phyloP scores from a whole-genome alignment of 2,797 vertebrate genomes.

The Nannoperca australis region DNA sequence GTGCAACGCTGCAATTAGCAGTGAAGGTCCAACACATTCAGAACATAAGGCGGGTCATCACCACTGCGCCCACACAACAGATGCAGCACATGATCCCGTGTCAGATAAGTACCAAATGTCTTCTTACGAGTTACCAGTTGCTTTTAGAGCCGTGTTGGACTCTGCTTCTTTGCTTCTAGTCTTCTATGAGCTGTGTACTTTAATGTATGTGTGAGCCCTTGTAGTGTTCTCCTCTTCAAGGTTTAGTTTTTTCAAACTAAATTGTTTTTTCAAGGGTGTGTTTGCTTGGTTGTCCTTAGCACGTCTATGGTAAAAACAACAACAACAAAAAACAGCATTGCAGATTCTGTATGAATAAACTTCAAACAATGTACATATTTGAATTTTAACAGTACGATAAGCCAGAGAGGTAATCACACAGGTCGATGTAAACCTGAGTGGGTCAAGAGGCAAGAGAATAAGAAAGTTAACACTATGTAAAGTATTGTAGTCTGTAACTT shows the following conservation, averaged over 20 bases:
- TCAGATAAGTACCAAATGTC: conserved; percentile 40
- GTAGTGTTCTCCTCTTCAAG: background rate
- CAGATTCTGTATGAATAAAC: background rate
- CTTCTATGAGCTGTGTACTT: conserved; percentile 2
- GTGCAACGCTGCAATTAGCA: background rate
- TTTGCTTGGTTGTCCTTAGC: background rate
- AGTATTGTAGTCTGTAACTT: background rate
- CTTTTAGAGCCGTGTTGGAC: background rate
- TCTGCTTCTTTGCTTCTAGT: conserved; percentile 6
- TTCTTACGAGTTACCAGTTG: conserved; percentile 28
- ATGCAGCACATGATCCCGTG: conserved; percentile 45
- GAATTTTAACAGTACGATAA: background rate
- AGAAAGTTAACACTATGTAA: background rate
- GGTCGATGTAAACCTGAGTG: background rate
- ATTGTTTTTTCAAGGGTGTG: background rate
- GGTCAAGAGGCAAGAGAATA: background rate
- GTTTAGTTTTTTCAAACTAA: background rate
- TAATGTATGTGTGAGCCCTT: background rate
- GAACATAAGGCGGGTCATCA: conserved; percentile 55
- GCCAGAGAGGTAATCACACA: background rate
- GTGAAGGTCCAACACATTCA: conserved; percentile 37
- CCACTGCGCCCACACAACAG: conserved; percentile 50
- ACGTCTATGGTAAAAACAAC: background rate
- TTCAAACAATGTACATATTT: background rate
- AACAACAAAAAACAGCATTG: background rate